phyloP scores from a whole-genome alignment of 92 coral and sea anemone species.

The Actinernus sp. region DNA sequence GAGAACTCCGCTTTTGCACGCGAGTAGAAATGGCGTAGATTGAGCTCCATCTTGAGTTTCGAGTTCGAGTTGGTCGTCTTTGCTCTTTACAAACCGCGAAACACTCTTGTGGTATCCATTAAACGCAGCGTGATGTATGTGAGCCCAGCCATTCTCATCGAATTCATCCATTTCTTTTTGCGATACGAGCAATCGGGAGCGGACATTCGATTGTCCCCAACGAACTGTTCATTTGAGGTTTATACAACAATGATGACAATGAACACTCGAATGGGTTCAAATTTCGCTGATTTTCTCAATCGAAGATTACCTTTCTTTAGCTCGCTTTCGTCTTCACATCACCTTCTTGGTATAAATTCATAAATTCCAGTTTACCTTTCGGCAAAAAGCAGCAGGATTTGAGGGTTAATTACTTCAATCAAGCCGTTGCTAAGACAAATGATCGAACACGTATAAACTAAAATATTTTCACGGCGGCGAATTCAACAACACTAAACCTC shows the following conservation, averaged over 20 bases:
- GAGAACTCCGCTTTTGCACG: conserved; percentile 86
- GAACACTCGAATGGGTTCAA: background rate
- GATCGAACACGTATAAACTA: no score
- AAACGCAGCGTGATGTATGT: conserved; percentile 96
- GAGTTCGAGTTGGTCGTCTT: conserved; percentile 90
- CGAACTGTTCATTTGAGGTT: background rate
- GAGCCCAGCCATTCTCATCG: conserved; percentile 99
- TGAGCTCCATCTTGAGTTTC: conserved; percentile 89
- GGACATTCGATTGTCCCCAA: background rate
- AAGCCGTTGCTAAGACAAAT: no score
- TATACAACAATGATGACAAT: background rate
- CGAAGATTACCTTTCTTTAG: no score
- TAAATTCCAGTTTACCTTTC: no score
- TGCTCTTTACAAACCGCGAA: conserved; percentile 80
- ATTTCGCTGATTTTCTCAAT: no score
- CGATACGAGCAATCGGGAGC: background rate
- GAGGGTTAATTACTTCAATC: no score
- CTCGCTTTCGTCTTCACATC: no score
- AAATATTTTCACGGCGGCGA: no score
- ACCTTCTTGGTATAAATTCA: no score
- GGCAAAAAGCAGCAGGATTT: no score
- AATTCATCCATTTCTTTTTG: conserved; percentile 86
- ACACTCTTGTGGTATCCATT: conserved; percentile 97
- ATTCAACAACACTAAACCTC: no score
- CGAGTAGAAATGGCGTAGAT: conserved; percentile 81